Conservation (phyloP, 2,888 invertebrate genomes). For the Flexamia atlantica region DNA sequence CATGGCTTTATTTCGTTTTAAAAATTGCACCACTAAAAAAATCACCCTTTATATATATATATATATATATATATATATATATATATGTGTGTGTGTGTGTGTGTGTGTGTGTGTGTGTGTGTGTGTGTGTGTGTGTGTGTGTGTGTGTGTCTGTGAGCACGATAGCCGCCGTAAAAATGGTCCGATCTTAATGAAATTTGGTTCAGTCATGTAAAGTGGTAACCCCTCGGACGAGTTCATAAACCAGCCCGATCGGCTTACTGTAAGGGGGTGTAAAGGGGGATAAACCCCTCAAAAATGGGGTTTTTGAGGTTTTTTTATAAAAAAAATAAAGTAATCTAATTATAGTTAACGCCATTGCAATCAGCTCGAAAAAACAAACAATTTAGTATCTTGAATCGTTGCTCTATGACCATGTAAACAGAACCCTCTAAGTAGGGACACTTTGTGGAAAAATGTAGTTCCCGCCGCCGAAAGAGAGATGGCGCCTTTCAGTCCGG, state of each 20-base stretch:
- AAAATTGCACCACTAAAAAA: too few relatives aligned
- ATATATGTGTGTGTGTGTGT: neutral
- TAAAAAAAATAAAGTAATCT: neutral
- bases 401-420: too few relatives aligned
- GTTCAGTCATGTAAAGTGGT: neutral
- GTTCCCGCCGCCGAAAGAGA: too few relatives aligned
- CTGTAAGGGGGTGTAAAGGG: neutral
- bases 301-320: neutral
- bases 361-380: neutral
- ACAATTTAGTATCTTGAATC: neutral
- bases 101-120: neutral
- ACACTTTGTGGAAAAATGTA: too few relatives aligned
- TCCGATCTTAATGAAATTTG: neutral
- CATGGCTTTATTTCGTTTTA: too few relatives aligned
- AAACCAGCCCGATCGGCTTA: neutral
- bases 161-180: neutral
- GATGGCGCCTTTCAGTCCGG: too few relatives aligned
- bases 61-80: neutral
- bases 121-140: slow-evolving; percentile 1
- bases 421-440: too few relatives aligned
- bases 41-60: too few relatives aligned
- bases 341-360: neutral
- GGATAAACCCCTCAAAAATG: neutral
- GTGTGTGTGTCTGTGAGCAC: neutral
- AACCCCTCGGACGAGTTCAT: neutral